A percentile compares a stretch with the other conserved stretches of the same genome.
phyloP scores from a whole-genome alignment of 1,140 invertebrate genomes.

The Camponotus vicinus region DNA sequence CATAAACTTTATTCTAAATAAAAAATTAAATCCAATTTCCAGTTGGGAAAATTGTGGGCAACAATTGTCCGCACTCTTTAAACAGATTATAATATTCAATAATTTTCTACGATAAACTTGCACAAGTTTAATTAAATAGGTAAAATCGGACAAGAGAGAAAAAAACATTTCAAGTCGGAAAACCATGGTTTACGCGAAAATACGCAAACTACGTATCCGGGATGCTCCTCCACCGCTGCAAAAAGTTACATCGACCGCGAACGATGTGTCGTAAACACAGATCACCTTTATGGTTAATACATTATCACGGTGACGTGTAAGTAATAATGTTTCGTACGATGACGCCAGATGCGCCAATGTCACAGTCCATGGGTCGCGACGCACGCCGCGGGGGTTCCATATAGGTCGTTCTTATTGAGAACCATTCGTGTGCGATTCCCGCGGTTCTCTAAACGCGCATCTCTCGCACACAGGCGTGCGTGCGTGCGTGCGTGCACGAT shows the following conservation, averaged over 20 bases:
- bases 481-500: background rate
- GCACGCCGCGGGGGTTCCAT: constrained; percentile 58
- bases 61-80: no score
- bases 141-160: background rate
- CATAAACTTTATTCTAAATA: no score
- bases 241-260: constrained; percentile 14
- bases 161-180: no score
- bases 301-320: constrained; percentile 61
- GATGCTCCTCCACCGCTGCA: background rate
- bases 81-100: background rate
- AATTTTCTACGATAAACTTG: background rate
- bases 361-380: constrained; percentile 73
- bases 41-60: no score
- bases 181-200: background rate
- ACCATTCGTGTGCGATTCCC: constrained; percentile 24
- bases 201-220: background rate
- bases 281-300: constrained; percentile 68
- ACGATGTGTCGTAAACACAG: constrained; percentile 58
- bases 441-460: background rate
- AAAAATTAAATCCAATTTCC: no score
- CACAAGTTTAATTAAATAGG: background rate
- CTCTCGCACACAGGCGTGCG: background rate
- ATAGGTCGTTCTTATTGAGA: constrained; percentile 52
- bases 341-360: constrained; percentile 80
- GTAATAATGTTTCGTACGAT: constrained; percentile 65